These are phyloP conservation scores for Anhinga anhinga DNA, from an alignment of 2,113 vertebrate genomes.

Conservation along the genomic window DNA sequence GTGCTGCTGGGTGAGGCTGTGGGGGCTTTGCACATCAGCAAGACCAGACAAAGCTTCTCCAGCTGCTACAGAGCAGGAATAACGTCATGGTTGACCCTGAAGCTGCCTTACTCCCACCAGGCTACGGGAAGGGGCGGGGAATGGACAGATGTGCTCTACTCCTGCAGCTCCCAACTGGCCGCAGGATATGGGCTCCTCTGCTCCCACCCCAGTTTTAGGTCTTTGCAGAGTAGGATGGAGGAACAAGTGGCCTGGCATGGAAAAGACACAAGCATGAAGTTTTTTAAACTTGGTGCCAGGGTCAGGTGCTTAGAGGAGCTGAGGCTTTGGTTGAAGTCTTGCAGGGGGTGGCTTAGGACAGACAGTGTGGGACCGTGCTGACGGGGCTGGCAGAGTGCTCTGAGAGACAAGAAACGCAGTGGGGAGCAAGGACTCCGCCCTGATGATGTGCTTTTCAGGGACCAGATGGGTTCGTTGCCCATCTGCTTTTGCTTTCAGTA, in stretches of 20 bases:
- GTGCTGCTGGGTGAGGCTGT: not conserved
- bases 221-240: not conserved
- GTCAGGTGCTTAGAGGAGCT: not conserved
- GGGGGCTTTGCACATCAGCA: not conserved
- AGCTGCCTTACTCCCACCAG: not conserved
- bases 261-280: not conserved
- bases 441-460: rapidly evolving
- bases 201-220: not conserved
- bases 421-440: not conserved
- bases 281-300: rapidly evolving
- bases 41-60: not conserved
- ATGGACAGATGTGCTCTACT: not conserved
- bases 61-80: not conserved
- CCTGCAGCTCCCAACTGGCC: not conserved
- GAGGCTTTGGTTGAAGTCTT: not conserved
- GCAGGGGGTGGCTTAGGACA: not conserved
- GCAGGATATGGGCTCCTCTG: not conserved
- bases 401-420: rapidly evolving
- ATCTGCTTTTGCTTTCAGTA: not conserved
- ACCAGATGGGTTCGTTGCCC: not conserved
- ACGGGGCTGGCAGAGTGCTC: not conserved
- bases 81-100: not conserved
- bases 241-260: not conserved
- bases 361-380: rapidly evolving
- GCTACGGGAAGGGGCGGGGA: not conserved